phyloP scores from a whole-genome alignment of 2,113 vertebrate genomes.

The Apistogramma diplotaenia region DNA sequence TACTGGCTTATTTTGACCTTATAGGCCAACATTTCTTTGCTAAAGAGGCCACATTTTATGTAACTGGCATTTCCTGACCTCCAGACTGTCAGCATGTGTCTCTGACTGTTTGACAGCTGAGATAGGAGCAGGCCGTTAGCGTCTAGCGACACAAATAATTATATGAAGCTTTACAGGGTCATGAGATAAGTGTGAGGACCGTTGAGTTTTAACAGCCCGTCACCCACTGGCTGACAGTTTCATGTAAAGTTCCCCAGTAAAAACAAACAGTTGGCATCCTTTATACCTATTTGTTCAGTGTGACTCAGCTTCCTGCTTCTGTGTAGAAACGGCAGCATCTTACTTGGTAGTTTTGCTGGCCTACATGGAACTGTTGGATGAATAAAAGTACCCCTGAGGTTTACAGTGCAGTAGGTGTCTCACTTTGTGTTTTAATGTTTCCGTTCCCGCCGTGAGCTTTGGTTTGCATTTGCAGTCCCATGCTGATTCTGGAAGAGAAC shows the following conservation, averaged over 20 bases:
- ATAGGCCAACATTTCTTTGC: neutral
- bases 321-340: neutral
- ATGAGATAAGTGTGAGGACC: neutral
- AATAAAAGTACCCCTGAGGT: neutral
- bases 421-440: neutral
- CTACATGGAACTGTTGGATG: neutral
- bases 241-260: neutral
- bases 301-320: neutral
- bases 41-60: neutral
- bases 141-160: neutral
- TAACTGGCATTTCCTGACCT: constrained; percentile 7
- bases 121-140: neutral
- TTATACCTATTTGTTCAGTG: neutral
- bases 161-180: neutral
- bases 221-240: neutral
- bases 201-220: no score
- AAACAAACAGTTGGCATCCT: neutral
- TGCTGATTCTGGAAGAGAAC: neutral
- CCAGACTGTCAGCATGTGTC: neutral
- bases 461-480: neutral
- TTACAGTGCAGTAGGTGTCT: neutral
- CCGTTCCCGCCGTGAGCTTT: neutral
- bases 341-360: neutral
- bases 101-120: neutral
- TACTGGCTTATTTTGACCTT: neutral